phyloP scores from a whole-genome alignment of 2,888 invertebrate genomes.

The Elaeidobius kamerunicus region DNA sequence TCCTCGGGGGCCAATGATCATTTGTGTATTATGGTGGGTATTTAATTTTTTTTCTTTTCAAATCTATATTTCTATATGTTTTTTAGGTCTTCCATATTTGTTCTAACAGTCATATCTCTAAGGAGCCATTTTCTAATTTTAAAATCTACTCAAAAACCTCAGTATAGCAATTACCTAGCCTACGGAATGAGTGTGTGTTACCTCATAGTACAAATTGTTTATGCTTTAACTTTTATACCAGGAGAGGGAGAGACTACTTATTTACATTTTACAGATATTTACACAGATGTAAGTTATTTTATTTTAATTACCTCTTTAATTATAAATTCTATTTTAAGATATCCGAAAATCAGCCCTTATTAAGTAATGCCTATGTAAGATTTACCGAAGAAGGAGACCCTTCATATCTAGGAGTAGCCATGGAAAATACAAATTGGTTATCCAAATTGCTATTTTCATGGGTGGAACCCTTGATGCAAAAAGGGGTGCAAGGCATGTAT shows the following conservation, averaged over 20 bases:
- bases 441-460: slow-evolving; percentile 82
- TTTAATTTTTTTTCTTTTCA: no score
- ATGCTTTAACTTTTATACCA: slow-evolving; percentile 70
- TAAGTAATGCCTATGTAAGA: slow-evolving; percentile 55
- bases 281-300: slow-evolving; percentile 37
- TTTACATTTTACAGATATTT: slow-evolving; percentile 41
- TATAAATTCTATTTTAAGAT: slow-evolving; percentile 33
- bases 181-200: slow-evolving; percentile 61
- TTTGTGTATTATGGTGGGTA: slow-evolving; percentile 63
- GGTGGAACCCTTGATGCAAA: slow-evolving; percentile 81
- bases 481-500: slow-evolving; percentile 63
- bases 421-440: slow-evolving; percentile 68
- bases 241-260: slow-evolving; percentile 53
- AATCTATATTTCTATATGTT: no score
- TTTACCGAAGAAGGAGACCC: slow-evolving; percentile 68
- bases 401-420: slow-evolving; percentile 73
- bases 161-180: slow-evolving; percentile 46
- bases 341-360: slow-evolving; percentile 42
- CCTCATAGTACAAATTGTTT: slow-evolving; percentile 63
- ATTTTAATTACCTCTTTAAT: background rate
- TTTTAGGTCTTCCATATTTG: slow-evolving; percentile 54
- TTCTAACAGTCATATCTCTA: slow-evolving; percentile 66
- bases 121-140: slow-evolving; percentile 60
- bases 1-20: slow-evolving; percentile 69
- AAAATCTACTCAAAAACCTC: slow-evolving; percentile 41